These are phyloP conservation scores for human DNA, from an alignment of 2,113 vertebrate species.

Conservation along the genomic window DNA sequence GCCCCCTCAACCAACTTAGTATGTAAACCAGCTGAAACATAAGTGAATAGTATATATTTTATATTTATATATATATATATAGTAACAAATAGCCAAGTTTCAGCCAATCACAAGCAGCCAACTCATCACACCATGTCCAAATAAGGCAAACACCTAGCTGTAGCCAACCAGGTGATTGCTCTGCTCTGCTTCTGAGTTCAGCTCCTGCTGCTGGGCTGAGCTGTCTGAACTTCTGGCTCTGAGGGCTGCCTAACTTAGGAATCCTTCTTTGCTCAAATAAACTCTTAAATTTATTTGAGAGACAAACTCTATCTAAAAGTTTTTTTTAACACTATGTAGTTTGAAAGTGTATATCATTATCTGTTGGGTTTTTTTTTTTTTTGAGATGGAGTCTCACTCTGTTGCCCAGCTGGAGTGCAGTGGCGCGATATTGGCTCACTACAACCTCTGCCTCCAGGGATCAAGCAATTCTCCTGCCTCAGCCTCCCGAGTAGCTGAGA, in stretches of 20 bases:
- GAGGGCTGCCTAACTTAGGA: not conserved
- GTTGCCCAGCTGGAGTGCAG: too few relatives aligned
- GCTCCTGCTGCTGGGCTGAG: not conserved
- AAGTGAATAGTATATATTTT: too few relatives aligned
- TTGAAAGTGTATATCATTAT: not conserved
- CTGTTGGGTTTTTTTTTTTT: not conserved
- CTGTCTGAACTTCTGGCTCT: not conserved
- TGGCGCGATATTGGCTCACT: fast-evolving
- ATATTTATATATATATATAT: too few relatives aligned
- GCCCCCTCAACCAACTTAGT: not conserved
- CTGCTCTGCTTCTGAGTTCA: not conserved
- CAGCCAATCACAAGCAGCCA: not conserved
- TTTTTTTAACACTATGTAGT: not conserved
- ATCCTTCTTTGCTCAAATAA: not conserved
- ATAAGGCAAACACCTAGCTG: not conserved
- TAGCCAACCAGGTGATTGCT: not conserved
- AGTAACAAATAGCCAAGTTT: not conserved
- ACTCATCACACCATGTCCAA: not conserved
- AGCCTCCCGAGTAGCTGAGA: too few relatives aligned
- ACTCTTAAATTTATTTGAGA: not conserved
- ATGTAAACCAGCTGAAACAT: not conserved
- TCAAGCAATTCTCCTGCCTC: too few relatives aligned
- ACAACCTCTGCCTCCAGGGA: too few relatives aligned
- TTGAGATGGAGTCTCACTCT: too few relatives aligned
- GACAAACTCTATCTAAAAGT: not conserved